Base-by-base conservation (phyloP, 30 jellyfish, hydroid and myxozoan species). In the Turritopsis rubra region DNA sequence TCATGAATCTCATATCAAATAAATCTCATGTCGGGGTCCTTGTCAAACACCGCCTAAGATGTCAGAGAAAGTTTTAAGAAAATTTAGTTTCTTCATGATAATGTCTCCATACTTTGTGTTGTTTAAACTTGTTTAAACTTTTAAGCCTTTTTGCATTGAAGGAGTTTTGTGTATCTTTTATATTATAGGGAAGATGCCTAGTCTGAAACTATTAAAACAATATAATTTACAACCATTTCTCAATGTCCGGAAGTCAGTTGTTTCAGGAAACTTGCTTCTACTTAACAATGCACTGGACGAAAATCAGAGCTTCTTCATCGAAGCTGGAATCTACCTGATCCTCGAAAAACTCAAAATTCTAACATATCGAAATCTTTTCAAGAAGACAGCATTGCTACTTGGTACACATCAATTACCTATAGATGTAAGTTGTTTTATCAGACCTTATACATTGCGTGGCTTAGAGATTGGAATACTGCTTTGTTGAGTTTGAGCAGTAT, bases 391-490 rank as follows among this genome's bases (percentile, higher is more conserved):
- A 65, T 83, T 93, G 28, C 71, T 93, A 13, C 72, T 93, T 71
- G 84, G 84, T 82, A 85, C 99, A 24, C 96, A 93, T 80, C 96
- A 93, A 41, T 88, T 93, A 4, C 95, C 96, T n/a, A 86, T 93
- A 24, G 99, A 93, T 53, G 87, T 80, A 22, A 53, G 82, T 74
- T 72, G 18, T 19, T 18, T 0, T 25, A 19, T 72, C 19, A 60
- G 0, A 60, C 19, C n/a, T n/a, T n/a, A n/a, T n/a, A n/a, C n/a
- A n/a, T n/a, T n/a, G n/a, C n/a, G n/a, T n/a, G n/a, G n/a, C n/a
- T n/a, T n/a, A n/a, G n/a, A n/a, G n/a, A n/a, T n/a, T n/a, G n/a
- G n/a, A n/a, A n/a, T n/a, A n/a, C n/a, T n/a, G n/a, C n/a, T n/a
- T n/a, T n/a, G n/a, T n/a, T n/a, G n/a, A n/a, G n/a, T n/a, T n/a